Evolutionary conservation across 2,888 invertebrate genomes (phyloP), one percentile per base, ranked within the genome.

Genomic region (Pollenia angustigena): DNA sequence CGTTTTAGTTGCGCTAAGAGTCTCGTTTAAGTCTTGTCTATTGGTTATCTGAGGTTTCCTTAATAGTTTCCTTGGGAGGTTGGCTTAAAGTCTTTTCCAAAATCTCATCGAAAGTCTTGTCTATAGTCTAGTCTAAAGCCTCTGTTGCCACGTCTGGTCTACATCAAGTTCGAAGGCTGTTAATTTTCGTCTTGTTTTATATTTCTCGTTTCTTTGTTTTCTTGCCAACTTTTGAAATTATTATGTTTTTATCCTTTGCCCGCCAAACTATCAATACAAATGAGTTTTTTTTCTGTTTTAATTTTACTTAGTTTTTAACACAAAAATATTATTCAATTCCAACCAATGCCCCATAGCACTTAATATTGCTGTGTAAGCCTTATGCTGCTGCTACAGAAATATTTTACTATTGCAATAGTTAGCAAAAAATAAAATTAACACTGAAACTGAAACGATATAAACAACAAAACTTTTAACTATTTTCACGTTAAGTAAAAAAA

Each of bases 351-450:
- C 79, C 46, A 68, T 14, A 69, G 68, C 79, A 79, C 68, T 79
- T 79, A 79, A 69, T 58, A 48, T 79, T 42, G 79, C 68, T 69
- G 69, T 79, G 46, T 56, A 66, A 66, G 76, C 16, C 66, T 46
- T 44, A 78, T 66, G 2, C 12, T 69, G 32, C 66, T 46, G 32
- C n/a, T 23, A 32, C 32, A 32, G 32, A 32, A 32, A 32, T 32
- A 32, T 32, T 32, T 32, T 32, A 14, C 42, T 16, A 56, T 16
- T n/a, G 56, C 42, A 3, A 42, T 23, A 14, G 6, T 16, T 23
- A 23, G 4, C 44, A 64, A 64, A 58, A 14, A 58, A 32, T 32
- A 32, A 32, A 32, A 6, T 32, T 32, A 32, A 32, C 4, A 32
- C 32, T 32, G 32, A 0, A 32, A 32, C 32, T 32, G 32, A 23